Conservation (phyloP, 1,140 invertebrate genomes). For the Magallana ariakensis region DNA sequence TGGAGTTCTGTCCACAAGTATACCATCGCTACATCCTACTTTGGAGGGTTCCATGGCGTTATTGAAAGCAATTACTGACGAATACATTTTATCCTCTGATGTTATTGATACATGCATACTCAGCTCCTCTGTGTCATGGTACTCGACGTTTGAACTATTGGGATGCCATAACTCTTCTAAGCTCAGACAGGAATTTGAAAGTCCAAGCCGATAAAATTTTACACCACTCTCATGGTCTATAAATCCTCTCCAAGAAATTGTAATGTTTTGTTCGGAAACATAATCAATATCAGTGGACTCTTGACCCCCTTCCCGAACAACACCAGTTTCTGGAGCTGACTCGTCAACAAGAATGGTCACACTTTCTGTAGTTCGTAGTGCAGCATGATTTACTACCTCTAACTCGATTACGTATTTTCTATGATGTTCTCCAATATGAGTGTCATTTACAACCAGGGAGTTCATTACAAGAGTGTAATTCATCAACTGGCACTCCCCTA, state of each 20-base stretch:
- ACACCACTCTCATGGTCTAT: slow-evolving; percentile 66
- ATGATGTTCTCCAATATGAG: not conserved
- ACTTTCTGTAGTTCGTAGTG: slow-evolving; percentile 36
- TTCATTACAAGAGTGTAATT: slow-evolving; percentile 53
- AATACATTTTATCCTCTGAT: slow-evolving; percentile 49
- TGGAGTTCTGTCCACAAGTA: slow-evolving; percentile 59
- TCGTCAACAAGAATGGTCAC: slow-evolving; percentile 63
- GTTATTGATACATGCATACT: not conserved
- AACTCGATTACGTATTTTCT: not conserved
- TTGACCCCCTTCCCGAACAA: slow-evolving; percentile 56
- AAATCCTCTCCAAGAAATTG: slow-evolving; percentile 59
- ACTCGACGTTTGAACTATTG: not conserved
- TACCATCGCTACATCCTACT: slow-evolving; percentile 64
- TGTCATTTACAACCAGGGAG: not conserved
- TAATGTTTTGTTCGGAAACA: slow-evolving; percentile 43
- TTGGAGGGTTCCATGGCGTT: slow-evolving; percentile 61
- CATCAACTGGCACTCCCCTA: slow-evolving; percentile 57
- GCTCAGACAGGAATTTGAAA: slow-evolving; percentile 54
- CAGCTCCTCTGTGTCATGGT: not conserved
- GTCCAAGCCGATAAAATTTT: slow-evolving; percentile 52
- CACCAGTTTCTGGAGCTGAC: slow-evolving; percentile 59
- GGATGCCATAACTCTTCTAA: slow-evolving; percentile 40
- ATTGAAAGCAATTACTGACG: slow-evolving; percentile 65
- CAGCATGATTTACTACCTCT: slow-evolving; percentile 54
- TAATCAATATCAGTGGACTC: slow-evolving; percentile 60